Evolutionary conservation across 2,888 invertebrate genomes (phyloP).

Genomic region (Phytoseiulus persimilis): DNA sequence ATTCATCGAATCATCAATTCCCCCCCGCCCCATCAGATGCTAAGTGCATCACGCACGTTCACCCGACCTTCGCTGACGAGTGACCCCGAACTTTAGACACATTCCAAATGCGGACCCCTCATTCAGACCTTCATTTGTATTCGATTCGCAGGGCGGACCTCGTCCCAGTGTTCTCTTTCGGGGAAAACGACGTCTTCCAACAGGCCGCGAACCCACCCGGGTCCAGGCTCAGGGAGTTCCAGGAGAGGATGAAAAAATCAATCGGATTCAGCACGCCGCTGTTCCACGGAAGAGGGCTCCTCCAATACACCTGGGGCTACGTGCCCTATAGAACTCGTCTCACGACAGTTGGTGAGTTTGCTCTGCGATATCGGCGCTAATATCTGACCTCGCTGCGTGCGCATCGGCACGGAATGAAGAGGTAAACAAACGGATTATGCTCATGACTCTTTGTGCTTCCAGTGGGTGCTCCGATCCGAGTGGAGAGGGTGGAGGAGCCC

Average conservation of each 20-base stretch:
- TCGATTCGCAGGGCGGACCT: conserved; percentile 60
- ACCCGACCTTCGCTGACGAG: too few relatives aligned
- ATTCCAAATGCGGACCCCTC: too few relatives aligned
- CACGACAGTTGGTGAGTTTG: conserved; percentile 58
- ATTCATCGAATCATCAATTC: too few relatives aligned
- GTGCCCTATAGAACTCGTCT: conserved; percentile 71
- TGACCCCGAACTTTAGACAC: too few relatives aligned
- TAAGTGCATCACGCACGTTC: too few relatives aligned
- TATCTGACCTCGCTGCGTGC: too few relatives aligned
- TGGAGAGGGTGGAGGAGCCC: conserved; percentile 64
- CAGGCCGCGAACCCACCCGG: conserved; percentile 64
- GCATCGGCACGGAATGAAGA: too few relatives aligned
- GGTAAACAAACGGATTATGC: too few relatives aligned
- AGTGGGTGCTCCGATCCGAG: conserved; percentile 74
- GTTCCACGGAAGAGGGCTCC: conserved; percentile 68
- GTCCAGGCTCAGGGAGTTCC: conserved; percentile 60
- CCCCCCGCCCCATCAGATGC: too few relatives aligned
- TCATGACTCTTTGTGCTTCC: too few relatives aligned
- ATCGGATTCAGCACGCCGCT: conserved; percentile 65
- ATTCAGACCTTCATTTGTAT: not conserved
- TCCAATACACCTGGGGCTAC: conserved; percentile 80
- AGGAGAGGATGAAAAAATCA: conserved; percentile 60
- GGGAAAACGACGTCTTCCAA: conserved; percentile 74
- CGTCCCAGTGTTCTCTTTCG: conserved; percentile 82
- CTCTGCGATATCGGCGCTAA: not conserved